Base-by-base conservation (phyloP, 2,113 vertebrate species). In the Leptodactylus fuscus region DNA sequence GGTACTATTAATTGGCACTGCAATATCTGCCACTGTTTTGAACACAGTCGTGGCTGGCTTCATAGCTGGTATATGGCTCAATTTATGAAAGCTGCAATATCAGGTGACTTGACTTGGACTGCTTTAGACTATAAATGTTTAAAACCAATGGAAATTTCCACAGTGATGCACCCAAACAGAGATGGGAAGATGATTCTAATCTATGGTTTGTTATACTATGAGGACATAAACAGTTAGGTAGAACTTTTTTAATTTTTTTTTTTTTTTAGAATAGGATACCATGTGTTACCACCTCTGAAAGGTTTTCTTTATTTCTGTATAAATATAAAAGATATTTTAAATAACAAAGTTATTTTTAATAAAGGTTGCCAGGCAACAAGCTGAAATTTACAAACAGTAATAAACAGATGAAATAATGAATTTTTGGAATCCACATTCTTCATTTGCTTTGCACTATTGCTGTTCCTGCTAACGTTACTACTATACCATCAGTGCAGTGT, bases 321-420 rank as follows among this genome's bases (percentile, higher is more conserved):
- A 27, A 46, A 24, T 24, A 20, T 46, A 46, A 46, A 73, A 73
- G 22, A 71, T 41, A 71, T 71, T 24, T 71, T 71, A 71, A 44
- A 36, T 24, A 10, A 73, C 70, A 73, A 73, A 73, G 70, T 46
- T 41, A 73, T 73, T 73, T 73, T 73, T 44, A 73, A 15, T 73
- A 27, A 73, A 44, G 9, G 70, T 73, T 73, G 24, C 70, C 24
- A 73, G 15, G 70, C 13, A 15, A n/a, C 46, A 41, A 13, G 38
- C 38, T 7, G 20, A 73, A 46, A 73, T 24, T 10, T 46, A 27
- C 38, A 73, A 73, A 24, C 69, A 73, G 4, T 73, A 44, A 32
- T n/a, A 73, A 73, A 44, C 69, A 73, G 36, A 44, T 15, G 29
- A 24, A 69, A 32, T 36, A 70, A 38, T 60, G 22, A n/a, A 6